Base-by-base conservation (phyloP, 2,113 vertebrate genomes). In the Perca schrenkii region DNA sequence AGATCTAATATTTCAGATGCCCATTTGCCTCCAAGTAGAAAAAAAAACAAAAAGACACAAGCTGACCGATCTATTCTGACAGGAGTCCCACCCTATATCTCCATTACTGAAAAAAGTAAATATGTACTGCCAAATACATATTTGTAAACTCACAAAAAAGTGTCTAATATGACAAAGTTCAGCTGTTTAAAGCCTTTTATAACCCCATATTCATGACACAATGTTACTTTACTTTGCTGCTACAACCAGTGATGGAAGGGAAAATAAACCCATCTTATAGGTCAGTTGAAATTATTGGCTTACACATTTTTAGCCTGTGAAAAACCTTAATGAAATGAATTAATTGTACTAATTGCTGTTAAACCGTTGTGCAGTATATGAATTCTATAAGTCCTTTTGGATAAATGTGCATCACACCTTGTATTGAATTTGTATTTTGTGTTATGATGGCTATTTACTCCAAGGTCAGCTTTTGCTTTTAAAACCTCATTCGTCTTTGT, bases 401-500 rank as follows among this genome's bases (percentile, higher is more conserved):
- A 66, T 67, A 22, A 54, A 68, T 31, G 50, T 17, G 34, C n/a
- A 57, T 62, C 19, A 69, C 34, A 43, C 15, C 3, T 25, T n/a
- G 40, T 63, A 87, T 71, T 17, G 75, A 78, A 84, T 87, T 77
- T 46, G 49, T 16, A 67, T 77, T 78, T 78, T 66, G 63, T 31
- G 50, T 69, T 84, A 64, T 68, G 76, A 87, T 79, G 40, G 77
- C 70, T 28, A 31, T 81, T 79, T 74, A 72, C 61, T 81, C 34
- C 50, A 76, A 68, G 69, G 77, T 68, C 67, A 53, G 68, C 61
- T 77, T 70, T 83, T 63, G 58, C 66, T 89, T 85, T 84, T 63
- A 86, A 56, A 58, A 47, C 54, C 69, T 82, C 75, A 4, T 85
- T 52, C 77, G 43, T 80, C 77, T 76, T 61, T 67, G 79, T 50